Evolutionary conservation across 2,113 vertebrate species (phyloP).

Genomic region (Pristiophorus japonicus): DNA sequence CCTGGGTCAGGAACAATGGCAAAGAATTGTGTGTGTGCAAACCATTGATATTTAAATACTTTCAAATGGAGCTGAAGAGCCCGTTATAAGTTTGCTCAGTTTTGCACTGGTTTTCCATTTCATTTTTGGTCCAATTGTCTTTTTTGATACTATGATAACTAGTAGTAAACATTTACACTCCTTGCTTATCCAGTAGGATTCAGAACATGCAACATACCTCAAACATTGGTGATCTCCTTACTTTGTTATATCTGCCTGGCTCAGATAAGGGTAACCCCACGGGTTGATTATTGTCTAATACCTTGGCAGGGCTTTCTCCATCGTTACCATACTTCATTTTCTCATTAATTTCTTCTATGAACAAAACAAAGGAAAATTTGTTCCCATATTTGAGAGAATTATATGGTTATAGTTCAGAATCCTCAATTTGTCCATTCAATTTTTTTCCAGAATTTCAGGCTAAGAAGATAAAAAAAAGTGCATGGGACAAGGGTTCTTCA

Average conservation of each 20-base stretch:
- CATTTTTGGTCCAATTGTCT: neutral
- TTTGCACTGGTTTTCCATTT: no score
- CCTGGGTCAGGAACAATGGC: neutral
- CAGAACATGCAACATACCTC: neutral
- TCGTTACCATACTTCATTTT: neutral
- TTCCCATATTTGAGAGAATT: no score
- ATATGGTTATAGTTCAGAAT: no score
- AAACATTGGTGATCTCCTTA: conserved; percentile 3
- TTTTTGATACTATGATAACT: neutral
- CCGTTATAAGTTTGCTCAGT: no score
- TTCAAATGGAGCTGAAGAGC: no score
- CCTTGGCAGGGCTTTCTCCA: neutral
- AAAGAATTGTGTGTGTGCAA: neutral
- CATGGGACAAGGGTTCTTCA: no score
- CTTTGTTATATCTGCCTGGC: neutral
- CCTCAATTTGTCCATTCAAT: no score
- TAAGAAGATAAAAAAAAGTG: no score
- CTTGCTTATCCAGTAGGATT: neutral
- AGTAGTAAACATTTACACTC: no score
- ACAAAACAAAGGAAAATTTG: neutral
- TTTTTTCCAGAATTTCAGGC: no score
- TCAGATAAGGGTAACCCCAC: neutral
- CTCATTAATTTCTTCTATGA: neutral
- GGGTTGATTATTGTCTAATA: neutral
- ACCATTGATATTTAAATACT: neutral